Evolutionary conservation across 2,888 invertebrate genomes (phyloP).

Genomic region (Dolichopus griseipennis): DNA sequence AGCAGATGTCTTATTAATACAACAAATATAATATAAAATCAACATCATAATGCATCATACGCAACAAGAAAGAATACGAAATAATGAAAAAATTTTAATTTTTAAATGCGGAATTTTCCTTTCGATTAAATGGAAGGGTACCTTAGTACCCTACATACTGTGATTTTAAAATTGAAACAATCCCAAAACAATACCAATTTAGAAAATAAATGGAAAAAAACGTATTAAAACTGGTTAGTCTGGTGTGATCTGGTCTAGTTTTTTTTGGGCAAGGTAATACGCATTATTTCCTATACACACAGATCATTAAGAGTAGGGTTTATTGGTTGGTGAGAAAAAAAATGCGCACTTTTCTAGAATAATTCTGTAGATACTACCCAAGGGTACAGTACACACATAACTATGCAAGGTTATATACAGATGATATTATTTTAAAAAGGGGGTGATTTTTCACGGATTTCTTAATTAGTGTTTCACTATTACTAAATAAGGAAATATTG

Average conservation of each 20-base stretch:
- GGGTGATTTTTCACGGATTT: too few relatives aligned
- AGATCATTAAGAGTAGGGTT: neutral
- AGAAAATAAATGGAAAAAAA: neutral
- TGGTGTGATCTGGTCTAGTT: neutral
- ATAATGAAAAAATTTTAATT: neutral
- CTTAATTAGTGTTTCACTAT: too few relatives aligned
- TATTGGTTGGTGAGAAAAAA: neutral
- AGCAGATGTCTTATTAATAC: constrained; percentile 5
- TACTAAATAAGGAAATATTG: too few relatives aligned
- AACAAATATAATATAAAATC: neutral
- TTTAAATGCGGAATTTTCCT: too few relatives aligned
- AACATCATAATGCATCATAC: neutral
- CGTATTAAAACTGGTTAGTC: neutral
- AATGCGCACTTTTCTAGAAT: neutral
- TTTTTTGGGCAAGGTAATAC: neutral
- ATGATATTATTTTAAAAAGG: too few relatives aligned
- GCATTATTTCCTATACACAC: too few relatives aligned
- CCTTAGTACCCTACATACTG: neutral
- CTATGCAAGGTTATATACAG: too few relatives aligned
- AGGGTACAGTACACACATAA: too few relatives aligned
- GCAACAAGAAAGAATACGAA: neutral
- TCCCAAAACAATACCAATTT: neutral
- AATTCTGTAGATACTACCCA: too few relatives aligned
- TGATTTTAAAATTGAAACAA: neutral
- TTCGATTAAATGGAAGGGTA: neutral